These are phyloP conservation scores for Melanotaenia nigrans DNA, from an alignment of 2,797 vertebrate species.

Conservation along the genomic window DNA sequence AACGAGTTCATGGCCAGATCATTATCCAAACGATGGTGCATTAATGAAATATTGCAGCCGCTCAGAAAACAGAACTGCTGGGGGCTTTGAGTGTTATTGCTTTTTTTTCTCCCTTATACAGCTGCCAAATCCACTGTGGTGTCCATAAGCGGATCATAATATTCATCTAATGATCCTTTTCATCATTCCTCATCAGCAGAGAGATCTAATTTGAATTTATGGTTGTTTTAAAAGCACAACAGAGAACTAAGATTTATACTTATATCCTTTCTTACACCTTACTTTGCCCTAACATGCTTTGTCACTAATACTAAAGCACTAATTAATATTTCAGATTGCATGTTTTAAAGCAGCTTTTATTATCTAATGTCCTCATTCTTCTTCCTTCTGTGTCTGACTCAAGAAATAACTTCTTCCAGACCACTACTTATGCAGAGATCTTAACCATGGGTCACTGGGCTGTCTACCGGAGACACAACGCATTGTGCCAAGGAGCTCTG, in stretches of 20 bases:
- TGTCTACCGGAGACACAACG: slow-evolving; percentile 51
- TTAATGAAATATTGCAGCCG: slow-evolving; percentile 50
- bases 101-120: slow-evolving; percentile 39
- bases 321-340: slow-evolving; percentile 53
- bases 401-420: slow-evolving; percentile 41
- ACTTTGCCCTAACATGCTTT: neutral
- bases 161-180: slow-evolving; percentile 42
- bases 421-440: slow-evolving; percentile 50
- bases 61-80: slow-evolving; percentile 34
- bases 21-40: slow-evolving; percentile 49
- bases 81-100: slow-evolving; percentile 19
- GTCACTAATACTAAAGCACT: neutral
- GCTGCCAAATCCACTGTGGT: slow-evolving; percentile 42
- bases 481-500: slow-evolving; percentile 64
- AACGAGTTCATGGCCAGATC: slow-evolving; percentile 33
- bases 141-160: slow-evolving; percentile 40
- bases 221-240: slow-evolving; percentile 8
- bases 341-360: slow-evolving; percentile 26
- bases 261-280: neutral
- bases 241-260: neutral
- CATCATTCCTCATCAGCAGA: slow-evolving; percentile 16
- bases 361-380: slow-evolving; percentile 24
- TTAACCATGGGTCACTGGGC: slow-evolving; percentile 70
- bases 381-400: slow-evolving; percentile 20
- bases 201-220: slow-evolving; percentile 24